These are phyloP conservation scores for Hydropsyche tenuis DNA, from an alignment of 1,140 invertebrate species.

Conservation along the genomic window DNA sequence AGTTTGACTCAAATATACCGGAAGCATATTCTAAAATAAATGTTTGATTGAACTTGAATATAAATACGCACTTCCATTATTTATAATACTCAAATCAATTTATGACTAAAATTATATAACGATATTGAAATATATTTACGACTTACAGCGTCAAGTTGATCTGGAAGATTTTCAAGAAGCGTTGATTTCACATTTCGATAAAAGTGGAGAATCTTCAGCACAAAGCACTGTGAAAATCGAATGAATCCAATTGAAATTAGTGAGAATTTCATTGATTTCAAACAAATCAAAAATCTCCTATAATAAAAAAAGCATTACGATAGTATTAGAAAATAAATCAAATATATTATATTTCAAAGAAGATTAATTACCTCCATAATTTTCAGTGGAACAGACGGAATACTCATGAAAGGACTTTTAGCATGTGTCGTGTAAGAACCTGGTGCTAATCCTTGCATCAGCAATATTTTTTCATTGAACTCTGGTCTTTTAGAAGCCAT, in stretches of 20 bases:
- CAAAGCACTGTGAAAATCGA: slow-evolving; percentile 56
- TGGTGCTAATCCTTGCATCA: slow-evolving; percentile 64
- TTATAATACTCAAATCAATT: not conserved
- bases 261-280: no score
- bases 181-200: slow-evolving; percentile 62
- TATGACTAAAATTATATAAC: not conserved
- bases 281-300: no score
- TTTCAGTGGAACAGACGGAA: no score
- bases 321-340: no score
- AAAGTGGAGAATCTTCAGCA: slow-evolving; percentile 57
- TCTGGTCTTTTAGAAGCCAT: slow-evolving; percentile 61
- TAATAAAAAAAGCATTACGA: no score
- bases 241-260: no score
- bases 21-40: slow-evolving; percentile 69
- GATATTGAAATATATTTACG: slow-evolving; percentile 12
- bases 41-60: not conserved
- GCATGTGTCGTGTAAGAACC: slow-evolving; percentile 57
- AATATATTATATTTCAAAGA: no score
- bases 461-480: slow-evolving; percentile 63
- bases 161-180: slow-evolving; percentile 62
- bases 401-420: slow-evolving; percentile 49
- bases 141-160: slow-evolving; percentile 63
- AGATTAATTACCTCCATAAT: no score
- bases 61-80: not conserved
- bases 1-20: slow-evolving; percentile 77